Base-by-base conservation (phyloP, 2,888 invertebrate genomes). In the Sinotaia quadrata region DNA sequence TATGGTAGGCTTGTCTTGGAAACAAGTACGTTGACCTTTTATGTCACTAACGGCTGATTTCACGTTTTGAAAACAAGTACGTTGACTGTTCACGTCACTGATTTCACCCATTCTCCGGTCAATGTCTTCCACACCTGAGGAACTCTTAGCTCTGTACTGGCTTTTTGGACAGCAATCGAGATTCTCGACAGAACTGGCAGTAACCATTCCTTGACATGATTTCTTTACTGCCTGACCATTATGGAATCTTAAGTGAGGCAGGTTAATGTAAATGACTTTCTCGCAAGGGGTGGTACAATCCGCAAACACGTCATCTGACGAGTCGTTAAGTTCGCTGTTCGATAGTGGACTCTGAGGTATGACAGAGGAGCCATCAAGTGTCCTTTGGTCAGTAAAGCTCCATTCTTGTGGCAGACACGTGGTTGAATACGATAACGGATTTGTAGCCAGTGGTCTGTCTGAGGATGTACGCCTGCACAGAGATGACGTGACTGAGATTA, bases 81-180 rank as follows among this genome's bases (percentile, higher is more conserved):
- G 15, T 15, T 37, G 12, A 5, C 18, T 34, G 4, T 18, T 27
- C 33, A 47, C 34, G 27, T 15, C 33, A 7, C 15, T 3, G 8
- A 65, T n/a, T n/a, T n/a, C n/a, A n/a, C n/a, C n/a, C n/a, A n/a
- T n/a, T n/a, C n/a, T n/a, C n/a, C n/a, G n/a, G n/a, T n/a, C n/a
- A 8, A 76, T 69, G 41, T 82, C 81, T 51, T 82, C 82, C 12
- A 80, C 75, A 15, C 79, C 80, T 3, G 81, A 82, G 0, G 80
- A 77, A 75, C 80, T 81, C 37, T 80, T 77, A 29, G 79, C 80
- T 31, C 80, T 70, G 31, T 71, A 69, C 44, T 47, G 29, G 36
- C 56, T 47, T 18, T 52, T 63, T 33, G 54, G 66, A 54, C 31
- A 71, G 36, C 29, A 61, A 44, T 57, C 69, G 51, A 62, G 27